Percentiles rank a stretch among this genome's conserved stretches.
These are phyloP conservation scores for Triplophysa rosa DNA, from an alignment of 2,113 vertebrate genomes.

Conservation along the genomic window DNA sequence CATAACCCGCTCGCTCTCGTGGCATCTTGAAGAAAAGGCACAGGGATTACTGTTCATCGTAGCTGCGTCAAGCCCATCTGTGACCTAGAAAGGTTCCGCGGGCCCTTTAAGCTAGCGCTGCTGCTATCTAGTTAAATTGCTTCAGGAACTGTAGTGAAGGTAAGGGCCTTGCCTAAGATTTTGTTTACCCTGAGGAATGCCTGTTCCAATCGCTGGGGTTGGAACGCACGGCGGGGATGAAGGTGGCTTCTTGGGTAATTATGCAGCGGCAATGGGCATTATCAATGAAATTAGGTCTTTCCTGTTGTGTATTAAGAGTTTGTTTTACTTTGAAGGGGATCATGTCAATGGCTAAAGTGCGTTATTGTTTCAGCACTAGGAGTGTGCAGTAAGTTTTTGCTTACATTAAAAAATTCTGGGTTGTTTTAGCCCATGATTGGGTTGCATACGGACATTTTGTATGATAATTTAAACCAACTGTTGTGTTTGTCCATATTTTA, in stretches of 20 bases:
- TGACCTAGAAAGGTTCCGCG: conserved; percentile 68
- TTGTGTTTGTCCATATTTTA: too few species aligned
- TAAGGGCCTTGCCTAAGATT: conserved; percentile 41
- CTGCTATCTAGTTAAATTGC: conserved; percentile 68
- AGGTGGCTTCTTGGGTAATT: conserved; percentile 2
- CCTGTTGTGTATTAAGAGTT: conserved; percentile 15
- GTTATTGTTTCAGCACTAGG: not conserved
- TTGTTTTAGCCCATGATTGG: too few species aligned
- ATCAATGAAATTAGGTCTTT: conserved; percentile 2
- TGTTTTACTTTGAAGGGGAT: not conserved
- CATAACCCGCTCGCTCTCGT: conserved; percentile 55
- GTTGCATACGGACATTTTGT: too few species aligned
- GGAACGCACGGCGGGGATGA: conserved; percentile 28
- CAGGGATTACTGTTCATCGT: conserved; percentile 61
- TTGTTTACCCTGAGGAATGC: conserved; percentile 30
- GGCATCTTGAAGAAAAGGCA: conserved; percentile 55
- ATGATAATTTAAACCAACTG: too few species aligned
- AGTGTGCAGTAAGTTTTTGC: too few species aligned
- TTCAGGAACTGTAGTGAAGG: conserved; percentile 52
- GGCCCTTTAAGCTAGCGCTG: conserved; percentile 58
- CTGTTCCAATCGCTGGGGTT: conserved; percentile 41
- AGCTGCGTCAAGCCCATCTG: conserved; percentile 65
- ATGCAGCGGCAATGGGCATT: not conserved
- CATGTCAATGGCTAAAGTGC: not conserved
- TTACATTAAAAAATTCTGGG: too few species aligned